A percentile compares a stretch with the other conserved stretches of the same genome.
These are phyloP conservation scores for Stegodyphus mimosarum DNA, from an alignment of 1,140 invertebrate genomes.

Conservation along the genomic window DNA sequence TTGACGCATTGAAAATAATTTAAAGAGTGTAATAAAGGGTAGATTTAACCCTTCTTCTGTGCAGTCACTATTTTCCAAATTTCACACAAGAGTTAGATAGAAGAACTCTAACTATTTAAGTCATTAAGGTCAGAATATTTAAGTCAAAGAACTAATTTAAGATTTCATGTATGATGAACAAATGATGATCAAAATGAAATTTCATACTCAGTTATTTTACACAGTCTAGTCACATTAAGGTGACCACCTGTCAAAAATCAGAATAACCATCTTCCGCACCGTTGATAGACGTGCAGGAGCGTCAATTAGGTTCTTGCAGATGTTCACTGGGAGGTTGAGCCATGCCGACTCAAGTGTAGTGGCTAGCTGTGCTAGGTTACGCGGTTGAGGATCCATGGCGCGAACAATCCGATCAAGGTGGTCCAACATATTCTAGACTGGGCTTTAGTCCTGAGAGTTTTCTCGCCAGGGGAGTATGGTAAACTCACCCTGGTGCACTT, in stretches of 20 bases:
- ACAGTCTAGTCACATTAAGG: background rate
- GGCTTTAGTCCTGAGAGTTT: background rate
- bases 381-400: background rate
- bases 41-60: too few species aligned
- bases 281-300: background rate
- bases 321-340: background rate
- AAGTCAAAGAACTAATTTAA: too few species aligned
- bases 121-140: too few species aligned
- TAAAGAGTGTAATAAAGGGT: too few species aligned
- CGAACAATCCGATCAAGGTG: background rate
- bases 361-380: background rate
- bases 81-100: too few species aligned
- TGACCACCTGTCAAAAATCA: background rate
- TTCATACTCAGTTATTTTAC: too few species aligned
- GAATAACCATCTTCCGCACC: background rate
- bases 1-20: too few species aligned
- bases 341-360: background rate
- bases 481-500: background rate
- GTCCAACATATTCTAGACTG: background rate
- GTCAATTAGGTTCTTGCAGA: background rate
- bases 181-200: too few species aligned
- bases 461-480: background rate
- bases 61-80: too few species aligned
- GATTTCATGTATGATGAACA: too few species aligned
- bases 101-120: too few species aligned